Conservation (phyloP, 2,888 invertebrate genomes). For the Trilocha varians region DNA sequence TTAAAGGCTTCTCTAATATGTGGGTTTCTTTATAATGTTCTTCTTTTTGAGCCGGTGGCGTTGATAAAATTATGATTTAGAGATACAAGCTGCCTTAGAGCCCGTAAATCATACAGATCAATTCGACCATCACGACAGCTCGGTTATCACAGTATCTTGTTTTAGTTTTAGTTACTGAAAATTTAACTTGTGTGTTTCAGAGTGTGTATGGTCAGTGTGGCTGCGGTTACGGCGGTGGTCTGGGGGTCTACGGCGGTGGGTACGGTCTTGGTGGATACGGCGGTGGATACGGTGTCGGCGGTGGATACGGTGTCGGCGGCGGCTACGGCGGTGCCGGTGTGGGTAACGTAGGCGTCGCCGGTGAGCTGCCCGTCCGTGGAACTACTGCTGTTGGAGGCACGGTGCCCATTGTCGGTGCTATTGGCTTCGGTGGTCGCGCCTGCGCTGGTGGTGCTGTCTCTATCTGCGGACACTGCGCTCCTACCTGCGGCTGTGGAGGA, state of each 20-base stretch:
- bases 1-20: too few relatives aligned
- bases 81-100: too few relatives aligned
- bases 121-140: too few relatives aligned
- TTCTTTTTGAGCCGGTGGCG: not conserved
- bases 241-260: not conserved
- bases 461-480: conserved; percentile 17
- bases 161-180: too few relatives aligned
- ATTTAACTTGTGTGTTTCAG: too few relatives aligned
- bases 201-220: not conserved
- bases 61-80: too few relatives aligned
- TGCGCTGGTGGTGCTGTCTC: conserved; percentile 20
- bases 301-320: conserved; percentile 4
- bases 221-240: not conserved
- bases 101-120: too few relatives aligned
- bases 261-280: conserved; percentile 10
- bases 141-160: too few relatives aligned
- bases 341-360: conserved; percentile 20
- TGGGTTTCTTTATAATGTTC: too few relatives aligned
- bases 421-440: conserved; percentile 13
- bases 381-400: conserved; percentile 17
- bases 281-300: conserved; percentile 4
- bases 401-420: conserved; percentile 16
- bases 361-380: conserved; percentile 19
- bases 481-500: conserved; percentile 7
- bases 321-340: conserved; percentile 23